Conservation (phyloP, 1,140 invertebrate genomes). For the Grapholita molesta region DNA sequence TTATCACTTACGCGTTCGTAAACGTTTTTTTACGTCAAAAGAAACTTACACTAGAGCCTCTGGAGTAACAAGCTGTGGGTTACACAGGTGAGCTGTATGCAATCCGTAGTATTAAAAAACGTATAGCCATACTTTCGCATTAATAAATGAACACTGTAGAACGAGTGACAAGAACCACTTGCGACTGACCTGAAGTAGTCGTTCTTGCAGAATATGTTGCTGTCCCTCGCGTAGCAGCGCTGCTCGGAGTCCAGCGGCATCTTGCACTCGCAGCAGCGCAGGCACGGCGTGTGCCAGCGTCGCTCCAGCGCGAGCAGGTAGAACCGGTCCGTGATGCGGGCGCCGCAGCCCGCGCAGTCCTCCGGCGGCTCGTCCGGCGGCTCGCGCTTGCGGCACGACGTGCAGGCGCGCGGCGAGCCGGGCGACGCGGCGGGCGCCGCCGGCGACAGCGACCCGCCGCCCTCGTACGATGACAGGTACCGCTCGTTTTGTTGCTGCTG, state of each 20-base stretch:
- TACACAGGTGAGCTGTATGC: too few relatives aligned
- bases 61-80: too few relatives aligned
- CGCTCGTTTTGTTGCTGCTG: slow-evolving; percentile 80
- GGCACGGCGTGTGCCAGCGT: slow-evolving; percentile 94
- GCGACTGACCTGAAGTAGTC: slow-evolving; percentile 97
- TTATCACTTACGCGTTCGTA: too few relatives aligned
- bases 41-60: too few relatives aligned
- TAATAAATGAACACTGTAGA: too few relatives aligned
- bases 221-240: slow-evolving; percentile 95
- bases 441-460: slow-evolving; percentile 84
- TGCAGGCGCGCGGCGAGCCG: slow-evolving; percentile 75
- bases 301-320: slow-evolving; percentile 95
- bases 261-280: slow-evolving; percentile 95
- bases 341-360: slow-evolving; percentile 91
- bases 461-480: slow-evolving; percentile 83
- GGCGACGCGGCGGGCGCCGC: slow-evolving; percentile 81
- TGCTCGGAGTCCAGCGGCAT: slow-evolving; percentile 93
- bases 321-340: slow-evolving; percentile 91
- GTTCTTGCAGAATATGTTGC: slow-evolving; percentile 97
- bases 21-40: too few relatives aligned
- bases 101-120: too few relatives aligned
- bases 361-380: slow-evolving; percentile 73
- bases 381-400: slow-evolving; percentile 74
- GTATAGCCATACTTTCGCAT: too few relatives aligned
- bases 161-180: too few relatives aligned